Evolutionary conservation across 1,140 invertebrate species (phyloP), one percentile per base, ranked within the genome.

Genomic region (Tigriopus japonicus): DNA sequence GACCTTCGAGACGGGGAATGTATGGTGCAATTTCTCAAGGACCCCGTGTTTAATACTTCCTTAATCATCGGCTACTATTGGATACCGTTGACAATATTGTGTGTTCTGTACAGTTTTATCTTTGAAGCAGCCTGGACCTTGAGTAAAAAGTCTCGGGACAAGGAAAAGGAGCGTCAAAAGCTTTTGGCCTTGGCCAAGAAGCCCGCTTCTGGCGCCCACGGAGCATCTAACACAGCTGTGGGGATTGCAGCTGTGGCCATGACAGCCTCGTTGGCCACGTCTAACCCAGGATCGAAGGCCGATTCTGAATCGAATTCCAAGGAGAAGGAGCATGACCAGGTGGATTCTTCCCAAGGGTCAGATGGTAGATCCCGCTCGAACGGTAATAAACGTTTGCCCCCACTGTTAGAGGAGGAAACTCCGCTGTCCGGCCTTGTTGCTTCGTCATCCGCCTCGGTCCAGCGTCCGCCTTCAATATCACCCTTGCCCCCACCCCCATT

Each of bases 41-140:
- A 98, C 73, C 92, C 94, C 0, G 80, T 97, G 23, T 99, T 97
- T 73, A 96, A 95, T 69, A 95, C 91, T 40, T 84, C 91, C n/a
- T 76, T 97, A 21, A 97, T 98, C 58, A 93, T 98, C 64, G 87
- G 86, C 23, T 99, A 99, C 70, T 98, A 95, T 71, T 98, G 93
- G 89, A 91, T 86, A 0, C 97, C 94, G 0, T 71, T 96, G 0
- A 81, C 93, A 23, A 86, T 97, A 1, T 76, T 97, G 6, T 90
- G 96, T 68, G 81, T 92, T 56, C 76, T 99, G 0, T 99, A 99
- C 71, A 87, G 84, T 45, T 92, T 93, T 1, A 99, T 99, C 67
- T 99, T 98, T 72, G 90, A 90, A 69, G n/a, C 55, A 2, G 58
- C 58, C 6, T 59, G 58, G 58, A 51, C 41, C 7, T 24, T 99